Evolutionary conservation across 2,888 invertebrate genomes (phyloP), one percentile per base, ranked within the genome.

Genomic region (Chymomyza fuscimana): DNA sequence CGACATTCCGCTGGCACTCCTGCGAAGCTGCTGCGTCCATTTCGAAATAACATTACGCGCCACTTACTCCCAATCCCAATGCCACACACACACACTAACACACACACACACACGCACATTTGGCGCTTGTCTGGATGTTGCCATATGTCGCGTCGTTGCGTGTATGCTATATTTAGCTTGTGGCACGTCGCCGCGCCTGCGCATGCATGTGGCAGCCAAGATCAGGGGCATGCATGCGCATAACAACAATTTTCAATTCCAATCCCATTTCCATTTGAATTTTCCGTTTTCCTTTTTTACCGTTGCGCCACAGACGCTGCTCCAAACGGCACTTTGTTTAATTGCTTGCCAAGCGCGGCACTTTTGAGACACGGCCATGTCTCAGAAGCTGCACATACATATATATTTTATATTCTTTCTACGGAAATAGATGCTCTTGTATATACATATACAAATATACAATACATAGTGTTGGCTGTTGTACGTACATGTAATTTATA

Each of bases 1-100:
- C 40, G 12, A 69, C 87, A 89, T 88, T 88, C 89, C 88, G 80
- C 56, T 77, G 76, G 88, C 84, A 81, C 89, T 89, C 88, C 88
- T 89, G 89, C 89, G 88, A 88, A 87, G 89, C 77, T 69, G 56
- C 56, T 62, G 65, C 70, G 68, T 79, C 73, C 77, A 73, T 78
- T 72, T 75, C 72, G 71, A 69, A 56, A 73, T 70, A 70, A 73
- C 67, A 66, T 22, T 54, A 52, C 63, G 32, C 46, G 56, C 54
- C 63, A 63, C 60, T 59, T 54, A 9, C 58, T 60, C 65, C 61
- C 22, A 25, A 40, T 22, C 2, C 32, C 22, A 22, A 58, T 25
- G 12, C 12, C 60, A 12, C n/a, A 36, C 32, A 62, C 46, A 12
- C 4, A 15, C n/a, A 36, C 32, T 51, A 22, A 12, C 4, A 15